These are phyloP conservation scores for Gari tellinella DNA, from an alignment of 2,888 invertebrate genomes.

Conservation along the genomic window DNA sequence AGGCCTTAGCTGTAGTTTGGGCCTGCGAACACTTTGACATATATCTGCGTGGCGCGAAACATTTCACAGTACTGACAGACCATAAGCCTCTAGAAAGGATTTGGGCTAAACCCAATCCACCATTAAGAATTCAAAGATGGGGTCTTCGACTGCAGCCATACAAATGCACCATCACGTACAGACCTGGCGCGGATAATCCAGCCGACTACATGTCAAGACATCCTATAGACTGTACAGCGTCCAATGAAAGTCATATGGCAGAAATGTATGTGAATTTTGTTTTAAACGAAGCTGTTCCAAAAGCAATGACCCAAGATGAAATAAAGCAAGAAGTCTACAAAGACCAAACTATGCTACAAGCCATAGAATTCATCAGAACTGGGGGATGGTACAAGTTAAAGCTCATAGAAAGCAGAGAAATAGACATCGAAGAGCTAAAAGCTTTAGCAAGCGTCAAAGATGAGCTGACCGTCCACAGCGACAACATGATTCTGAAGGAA, in stretches of 20 bases:
- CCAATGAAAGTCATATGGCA: too few relatives aligned
- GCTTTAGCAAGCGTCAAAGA: not conserved
- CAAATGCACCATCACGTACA: constrained; percentile 32
- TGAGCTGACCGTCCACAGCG: constrained; percentile 28
- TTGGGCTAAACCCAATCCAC: constrained; percentile 28
- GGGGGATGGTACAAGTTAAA: constrained; percentile 18
- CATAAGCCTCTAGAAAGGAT: constrained; percentile 61
- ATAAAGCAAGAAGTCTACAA: constrained; percentile 36
- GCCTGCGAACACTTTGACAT: constrained; percentile 61
- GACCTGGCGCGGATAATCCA: constrained; percentile 64
- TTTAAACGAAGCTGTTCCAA: constrained; percentile 32
- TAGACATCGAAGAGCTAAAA: constrained; percentile 20
- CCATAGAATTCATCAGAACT: too few relatives aligned
- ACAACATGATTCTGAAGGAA: constrained; percentile 30
- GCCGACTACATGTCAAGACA: constrained; percentile 63
- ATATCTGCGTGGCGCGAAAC: constrained; percentile 58
- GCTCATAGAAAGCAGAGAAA: not conserved
- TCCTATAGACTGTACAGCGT: too few relatives aligned
- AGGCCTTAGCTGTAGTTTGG: constrained; percentile 64
- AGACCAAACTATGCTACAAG: too few relatives aligned
- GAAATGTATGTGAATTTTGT: constrained; percentile 63
- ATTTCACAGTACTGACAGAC: constrained; percentile 57
- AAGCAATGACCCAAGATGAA: constrained; percentile 58
- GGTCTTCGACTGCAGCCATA: constrained; percentile 60
- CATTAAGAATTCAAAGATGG: constrained; percentile 67